Conservation (phyloP, 2,113 vertebrate species). For the Neotragus moschatus region DNA sequence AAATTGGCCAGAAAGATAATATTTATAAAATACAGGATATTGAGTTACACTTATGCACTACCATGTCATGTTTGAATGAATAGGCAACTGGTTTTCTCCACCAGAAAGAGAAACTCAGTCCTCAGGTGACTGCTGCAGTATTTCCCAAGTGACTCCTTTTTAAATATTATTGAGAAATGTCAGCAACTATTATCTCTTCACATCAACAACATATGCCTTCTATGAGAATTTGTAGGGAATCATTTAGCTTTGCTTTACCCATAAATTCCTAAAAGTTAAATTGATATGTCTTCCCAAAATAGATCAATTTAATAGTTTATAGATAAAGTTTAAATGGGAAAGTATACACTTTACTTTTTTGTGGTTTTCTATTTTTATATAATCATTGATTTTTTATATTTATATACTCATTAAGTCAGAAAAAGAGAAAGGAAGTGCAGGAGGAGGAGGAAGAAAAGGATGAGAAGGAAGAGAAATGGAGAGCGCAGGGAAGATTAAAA, state of each 20-base stretch:
- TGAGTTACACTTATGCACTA: background rate
- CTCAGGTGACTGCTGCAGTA: background rate
- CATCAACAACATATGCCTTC: background rate
- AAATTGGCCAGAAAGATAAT: background rate
- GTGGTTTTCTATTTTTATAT: background rate
- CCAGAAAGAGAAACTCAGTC: background rate
- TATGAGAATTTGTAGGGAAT: background rate
- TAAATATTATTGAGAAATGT: background rate
- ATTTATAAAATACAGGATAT: background rate
- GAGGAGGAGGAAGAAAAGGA: background rate
- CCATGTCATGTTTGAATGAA: background rate
- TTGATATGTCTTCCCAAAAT: background rate
- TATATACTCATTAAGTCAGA: background rate
- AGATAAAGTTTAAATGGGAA: background rate
- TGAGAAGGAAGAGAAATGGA: background rate
- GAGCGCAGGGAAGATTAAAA: rapidly evolving
- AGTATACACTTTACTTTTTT: background rate
- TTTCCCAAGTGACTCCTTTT: background rate
- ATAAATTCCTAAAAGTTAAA: background rate
- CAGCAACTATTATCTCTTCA: background rate
- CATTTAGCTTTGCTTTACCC: background rate
- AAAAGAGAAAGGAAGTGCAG: background rate
- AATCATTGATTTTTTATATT: background rate
- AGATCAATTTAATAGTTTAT: background rate
- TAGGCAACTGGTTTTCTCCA: background rate